Evolutionary conservation across 2,888 invertebrate species (phyloP).

Genomic region (Megastigmus dorsalis): DNA sequence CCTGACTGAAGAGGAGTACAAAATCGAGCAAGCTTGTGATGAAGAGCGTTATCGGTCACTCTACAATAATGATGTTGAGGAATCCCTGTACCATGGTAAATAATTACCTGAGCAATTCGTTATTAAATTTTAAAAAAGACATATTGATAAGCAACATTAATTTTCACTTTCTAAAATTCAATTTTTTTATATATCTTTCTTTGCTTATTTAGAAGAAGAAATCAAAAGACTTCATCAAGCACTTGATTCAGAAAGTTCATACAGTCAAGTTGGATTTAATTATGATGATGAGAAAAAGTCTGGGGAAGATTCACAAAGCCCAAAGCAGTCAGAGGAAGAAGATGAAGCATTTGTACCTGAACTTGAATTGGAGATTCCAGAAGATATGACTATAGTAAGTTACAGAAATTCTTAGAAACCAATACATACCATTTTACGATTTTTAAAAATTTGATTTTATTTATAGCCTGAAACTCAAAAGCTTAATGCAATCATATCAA

Average conservation of each 20-base stretch:
- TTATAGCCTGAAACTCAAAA: constrained; percentile 89
- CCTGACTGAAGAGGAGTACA: constrained; percentile 83
- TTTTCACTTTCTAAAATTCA: constrained; percentile 19
- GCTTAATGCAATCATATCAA: constrained; percentile 94
- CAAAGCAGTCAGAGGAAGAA: constrained; percentile 75
- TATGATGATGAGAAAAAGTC: constrained; percentile 77
- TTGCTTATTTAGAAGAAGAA: constrained; percentile 95
- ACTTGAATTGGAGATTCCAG: constrained; percentile 84
- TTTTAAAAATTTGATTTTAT: constrained; percentile 16
- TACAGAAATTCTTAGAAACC: neutral
- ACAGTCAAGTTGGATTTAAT: constrained; percentile 86
- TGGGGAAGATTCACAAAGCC: constrained; percentile 72
- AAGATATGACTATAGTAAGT: constrained; percentile 83
- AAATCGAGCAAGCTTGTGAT: constrained; percentile 94
- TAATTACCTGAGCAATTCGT: constrained; percentile 15
- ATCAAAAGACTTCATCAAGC: constrained; percentile 89
- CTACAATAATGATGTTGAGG: constrained; percentile 90
- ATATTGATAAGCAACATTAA: neutral
- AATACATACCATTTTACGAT: neutral
- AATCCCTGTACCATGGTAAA: constrained; percentile 92
- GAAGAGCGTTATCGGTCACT: constrained; percentile 95
- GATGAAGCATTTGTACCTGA: constrained; percentile 87
- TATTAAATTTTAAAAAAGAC: neutral
- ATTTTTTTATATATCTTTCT: constrained; percentile 56
- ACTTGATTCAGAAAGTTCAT: constrained; percentile 76